Percentiles rank a stretch among this genome's conserved stretches.
phyloP scores from a whole-genome alignment of 2,113 vertebrate genomes.

The Trichomycterus rosablanca region DNA sequence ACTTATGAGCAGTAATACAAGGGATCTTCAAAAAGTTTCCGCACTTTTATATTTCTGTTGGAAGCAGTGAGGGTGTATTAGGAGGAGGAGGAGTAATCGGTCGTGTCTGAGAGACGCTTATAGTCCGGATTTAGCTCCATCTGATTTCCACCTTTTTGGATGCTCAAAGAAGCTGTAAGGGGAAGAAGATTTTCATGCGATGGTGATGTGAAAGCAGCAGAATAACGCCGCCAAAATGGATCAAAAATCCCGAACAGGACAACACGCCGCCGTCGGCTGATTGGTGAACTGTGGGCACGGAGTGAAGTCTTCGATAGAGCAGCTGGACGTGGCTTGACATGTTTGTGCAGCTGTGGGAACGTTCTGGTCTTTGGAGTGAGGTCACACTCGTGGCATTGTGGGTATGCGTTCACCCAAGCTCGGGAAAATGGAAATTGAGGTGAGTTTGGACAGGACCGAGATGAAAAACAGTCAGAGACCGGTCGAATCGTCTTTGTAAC shows the following conservation, averaged over 20 bases:
- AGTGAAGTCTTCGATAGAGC: conserved; percentile 9
- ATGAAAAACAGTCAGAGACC: neutral
- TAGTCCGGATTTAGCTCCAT: too few species aligned
- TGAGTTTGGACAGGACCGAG: neutral
- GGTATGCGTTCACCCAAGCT: conserved; percentile 17
- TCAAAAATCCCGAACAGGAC: conserved; percentile 15
- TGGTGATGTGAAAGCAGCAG: too few species aligned
- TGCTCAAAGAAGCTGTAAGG: too few species aligned
- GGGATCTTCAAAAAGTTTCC: too few species aligned
- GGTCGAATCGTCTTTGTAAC: neutral
- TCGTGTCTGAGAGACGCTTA: too few species aligned
- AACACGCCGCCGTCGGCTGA: conserved; percentile 3
- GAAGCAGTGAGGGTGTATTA: too few species aligned
- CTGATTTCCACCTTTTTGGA: too few species aligned
- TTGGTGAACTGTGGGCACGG: conserved; percentile 10
- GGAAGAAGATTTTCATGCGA: too few species aligned
- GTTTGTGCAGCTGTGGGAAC: conserved; percentile 65
- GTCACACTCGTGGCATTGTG: conserved; percentile 59
- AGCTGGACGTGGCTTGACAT: conserved; percentile 33
- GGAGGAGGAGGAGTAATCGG: too few species aligned
- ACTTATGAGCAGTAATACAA: too few species aligned
- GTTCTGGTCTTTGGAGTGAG: conserved; percentile 47
- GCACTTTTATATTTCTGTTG: too few species aligned
- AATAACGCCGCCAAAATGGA: too few species aligned
- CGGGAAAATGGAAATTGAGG: conserved; percentile 17